Conservation (phyloP, 2,797 vertebrate species). For the Buceros bicornis region DNA sequence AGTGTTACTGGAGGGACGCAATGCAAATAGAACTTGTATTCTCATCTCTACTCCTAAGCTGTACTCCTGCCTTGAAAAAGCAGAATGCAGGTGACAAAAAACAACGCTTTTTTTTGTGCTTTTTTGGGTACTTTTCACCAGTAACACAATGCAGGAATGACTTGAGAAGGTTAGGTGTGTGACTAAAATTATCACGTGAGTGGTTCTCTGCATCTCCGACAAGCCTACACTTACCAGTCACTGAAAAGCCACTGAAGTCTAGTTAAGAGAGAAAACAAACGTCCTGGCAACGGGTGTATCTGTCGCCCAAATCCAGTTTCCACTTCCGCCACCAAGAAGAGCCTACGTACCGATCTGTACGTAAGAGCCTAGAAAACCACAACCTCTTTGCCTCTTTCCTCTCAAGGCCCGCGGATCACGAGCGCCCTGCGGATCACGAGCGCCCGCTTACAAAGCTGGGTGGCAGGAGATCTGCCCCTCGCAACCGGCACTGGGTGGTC, state of each 20-base stretch:
- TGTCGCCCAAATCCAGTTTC: neutral
- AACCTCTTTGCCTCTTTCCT: neutral
- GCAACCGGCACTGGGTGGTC: neutral
- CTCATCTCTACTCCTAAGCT: neutral
- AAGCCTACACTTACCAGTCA: neutral
- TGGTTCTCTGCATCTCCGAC: neutral
- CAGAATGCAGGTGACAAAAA: neutral
- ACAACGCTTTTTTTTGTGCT: neutral
- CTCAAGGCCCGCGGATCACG: neutral
- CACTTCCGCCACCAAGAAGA: neutral
- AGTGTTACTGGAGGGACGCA: neutral
- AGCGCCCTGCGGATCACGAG: too few species aligned
- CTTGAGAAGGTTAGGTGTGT: neutral
- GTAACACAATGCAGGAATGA: neutral
- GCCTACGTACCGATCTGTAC: neutral
- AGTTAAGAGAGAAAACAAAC: neutral
- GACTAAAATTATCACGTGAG: neutral
- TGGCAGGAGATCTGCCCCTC: neutral
- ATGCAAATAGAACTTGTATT: neutral
- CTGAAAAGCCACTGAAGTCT: neutral
- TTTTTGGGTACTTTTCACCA: neutral
- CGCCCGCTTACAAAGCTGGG: too few species aligned
- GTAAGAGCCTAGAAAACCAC: neutral
- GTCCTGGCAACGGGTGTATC: neutral
- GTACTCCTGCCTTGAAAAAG: neutral